Evolutionary conservation across 1,140 invertebrate genomes (phyloP), one percentile per base, ranked within the genome.

Genomic region (Batillaria attramentaria): DNA sequence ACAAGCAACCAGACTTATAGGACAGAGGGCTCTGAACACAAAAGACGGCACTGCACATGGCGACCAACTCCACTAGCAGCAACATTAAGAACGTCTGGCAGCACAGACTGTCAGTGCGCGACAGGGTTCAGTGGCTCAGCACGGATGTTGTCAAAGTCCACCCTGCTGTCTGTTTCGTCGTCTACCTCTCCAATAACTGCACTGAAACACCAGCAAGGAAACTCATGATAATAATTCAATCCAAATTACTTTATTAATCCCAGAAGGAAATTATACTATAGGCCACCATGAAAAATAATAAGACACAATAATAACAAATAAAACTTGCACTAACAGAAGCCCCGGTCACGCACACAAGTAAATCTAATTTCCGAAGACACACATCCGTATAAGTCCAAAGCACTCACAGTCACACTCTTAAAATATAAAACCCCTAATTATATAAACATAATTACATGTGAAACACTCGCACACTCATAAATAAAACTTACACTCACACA

Each of bases 161-260:
- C 89, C 88, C 95, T 92, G 79, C 94, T 94, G 90, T 98, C 97
- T 81, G 97, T 92, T 83, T 96, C 95, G 90, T 98, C 97, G 91
- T 98, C 97, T 83, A 98, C 93, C 92, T 97, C 95, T 77, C 97
- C 97, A 80, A 98, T 95, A 73, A 98, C 94, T 41, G 96, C 97
- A 69, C 95, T 95, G 89, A 72, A 87, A 85, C 57, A 79, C 65
- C n/a, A 57, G 70, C 65, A 62, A 78, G 35, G 18, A 10, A 39
- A 77, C 33, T 13, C 16, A 68, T 24, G 28, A 2, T 74, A 46
- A 46, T 66, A 28, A 33, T 39, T 6, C 39, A 24, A 73, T n/a
- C 50, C n/a, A 70, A n/a, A n/a, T n/a, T n/a, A n/a, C n/a, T n/a
- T n/a, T n/a, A n/a, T n/a, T n/a, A n/a, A n/a, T n/a, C n/a, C 77